Base-by-base conservation (phyloP, 2,113 vertebrate species). In the Scortum barcoo region DNA sequence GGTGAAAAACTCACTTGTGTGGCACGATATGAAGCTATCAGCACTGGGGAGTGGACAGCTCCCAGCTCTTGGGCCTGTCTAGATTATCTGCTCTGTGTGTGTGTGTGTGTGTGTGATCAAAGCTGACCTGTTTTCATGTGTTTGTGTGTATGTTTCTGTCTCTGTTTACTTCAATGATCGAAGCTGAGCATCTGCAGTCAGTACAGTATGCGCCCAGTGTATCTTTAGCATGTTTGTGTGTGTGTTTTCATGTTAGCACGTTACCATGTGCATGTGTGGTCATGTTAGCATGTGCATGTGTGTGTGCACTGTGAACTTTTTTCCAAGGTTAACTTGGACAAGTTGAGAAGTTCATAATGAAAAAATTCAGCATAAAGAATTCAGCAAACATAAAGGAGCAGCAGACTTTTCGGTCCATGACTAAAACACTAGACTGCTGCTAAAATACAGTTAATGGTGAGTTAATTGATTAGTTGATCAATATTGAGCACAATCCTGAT, bases 71-170 rank as follows among this genome's bases (percentile, higher is more conserved):
- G 48, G 75, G 75, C 71, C 24, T 74, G 30, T 62, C 83, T 71
- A 73, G 28, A 80, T 68, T 62, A 58, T 78, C 62, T 5, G 7
- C 38, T 70, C 30, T 56, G 30, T 78, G 19, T 53, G 33, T 63
- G 50, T 72, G 42, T 54, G 26, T 72, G 28, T 65, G 44, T 51
- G 42, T 56, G 51, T 50, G 63, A 78, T 84, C 76, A 88, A 86
- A 84, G 83, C 80, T 86, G 84, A 87, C 85, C 85, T 85, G 87
- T 30, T 90, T 90, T 26, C 4, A 2, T 76, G 50, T 73, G 26
- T 53, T 53, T 78, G 36, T 40, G 65, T 82, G 72, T 82, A 67
- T 54, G 53, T 71, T 56, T 69, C 60, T 78, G 66, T 70, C 71
- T 77, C 54, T 81, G 57, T 80, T 73, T 73, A 56, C 73, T 70